A percentile compares a stretch with the other conserved stretches of the same genome.
Conservation (phyloP, 2,888 invertebrate genomes). For the Periphyllus acericola region DNA sequence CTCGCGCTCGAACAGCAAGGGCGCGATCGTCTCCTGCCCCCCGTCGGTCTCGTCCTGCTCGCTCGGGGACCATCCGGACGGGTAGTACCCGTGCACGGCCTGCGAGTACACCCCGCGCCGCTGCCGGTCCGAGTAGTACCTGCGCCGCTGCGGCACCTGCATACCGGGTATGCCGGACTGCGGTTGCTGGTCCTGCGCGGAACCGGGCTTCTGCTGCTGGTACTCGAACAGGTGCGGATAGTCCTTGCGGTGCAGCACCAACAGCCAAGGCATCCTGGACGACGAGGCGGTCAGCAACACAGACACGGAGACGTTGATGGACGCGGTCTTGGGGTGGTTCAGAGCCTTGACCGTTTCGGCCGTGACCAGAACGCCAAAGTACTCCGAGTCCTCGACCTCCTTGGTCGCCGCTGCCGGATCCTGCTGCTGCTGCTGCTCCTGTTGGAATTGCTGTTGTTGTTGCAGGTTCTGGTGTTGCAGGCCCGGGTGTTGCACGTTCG, state of each 20-base stretch:
- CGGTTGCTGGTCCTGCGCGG: not conserved
- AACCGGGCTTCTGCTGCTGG: not conserved
- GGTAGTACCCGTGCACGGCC: not conserved
- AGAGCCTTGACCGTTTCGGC: constrained; percentile 61
- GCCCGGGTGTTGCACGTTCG: constrained; percentile 70
- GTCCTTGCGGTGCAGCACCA: constrained; percentile 59
- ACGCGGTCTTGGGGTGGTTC: constrained; percentile 48
- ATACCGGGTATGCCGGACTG: not conserved
- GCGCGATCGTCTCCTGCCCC: not conserved
- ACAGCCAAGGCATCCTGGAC: constrained; percentile 56
- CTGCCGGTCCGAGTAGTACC: constrained; percentile 32
- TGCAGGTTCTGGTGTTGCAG: constrained; percentile 68
- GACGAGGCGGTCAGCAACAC: constrained; percentile 66
- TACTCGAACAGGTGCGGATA: constrained; percentile 55
- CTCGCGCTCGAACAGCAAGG: not conserved
- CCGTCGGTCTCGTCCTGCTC: not conserved
- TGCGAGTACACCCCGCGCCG: not conserved
- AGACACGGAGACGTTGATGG: constrained; percentile 73
- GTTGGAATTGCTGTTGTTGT: constrained; percentile 70
- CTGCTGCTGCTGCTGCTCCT: constrained; percentile 72
- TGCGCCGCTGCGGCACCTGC: constrained; percentile 25
- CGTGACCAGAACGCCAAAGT: constrained; percentile 62
- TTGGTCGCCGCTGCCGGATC: constrained; percentile 59
- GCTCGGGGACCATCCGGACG: too few relatives aligned
- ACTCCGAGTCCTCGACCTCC: constrained; percentile 63